These are phyloP conservation scores for Nothura maculosa DNA, from an alignment of 2,797 vertebrate genomes.

Conservation along the genomic window DNA sequence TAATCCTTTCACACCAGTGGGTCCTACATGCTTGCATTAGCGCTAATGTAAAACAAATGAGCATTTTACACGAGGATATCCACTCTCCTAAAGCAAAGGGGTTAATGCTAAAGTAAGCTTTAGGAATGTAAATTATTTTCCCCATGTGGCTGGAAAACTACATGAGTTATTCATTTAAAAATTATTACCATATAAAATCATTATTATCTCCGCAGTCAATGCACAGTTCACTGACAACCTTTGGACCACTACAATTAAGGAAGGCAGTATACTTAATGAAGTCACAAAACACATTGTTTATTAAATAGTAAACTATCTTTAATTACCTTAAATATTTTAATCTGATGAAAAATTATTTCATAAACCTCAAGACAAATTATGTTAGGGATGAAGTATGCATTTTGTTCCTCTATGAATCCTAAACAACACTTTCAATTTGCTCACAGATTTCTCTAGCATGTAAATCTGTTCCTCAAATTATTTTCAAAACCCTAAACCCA, in stretches of 20 bases:
- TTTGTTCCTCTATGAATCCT: neutral
- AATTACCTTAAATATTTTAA: slow-evolving; percentile 77
- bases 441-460: slow-evolving; percentile 27
- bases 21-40: slow-evolving; percentile 68
- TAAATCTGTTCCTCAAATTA: slow-evolving; percentile 22
- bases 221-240: slow-evolving; percentile 77
- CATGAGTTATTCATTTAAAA: slow-evolving; percentile 80
- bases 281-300: slow-evolving; percentile 77
- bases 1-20: slow-evolving; percentile 75
- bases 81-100: slow-evolving; percentile 69
- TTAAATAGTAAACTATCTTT: slow-evolving; percentile 78
- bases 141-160: slow-evolving; percentile 71
- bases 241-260: slow-evolving; percentile 77
- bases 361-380: slow-evolving; percentile 69
- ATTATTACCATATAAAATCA: slow-evolving; percentile 84
- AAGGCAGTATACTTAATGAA: slow-evolving; percentile 74
- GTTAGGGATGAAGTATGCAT: neutral
- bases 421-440: slow-evolving; percentile 29
- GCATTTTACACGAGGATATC: slow-evolving; percentile 56
- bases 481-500: slow-evolving; percentile 37
- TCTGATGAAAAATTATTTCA: slow-evolving; percentile 68
- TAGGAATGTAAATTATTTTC: slow-evolving; percentile 76
- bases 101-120: slow-evolving; percentile 77
- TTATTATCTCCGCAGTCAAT: slow-evolving; percentile 82
- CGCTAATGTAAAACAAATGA: slow-evolving; percentile 74